A percentile compares a stretch with the other conserved stretches of the same genome.
Conservation (phyloP, 2,888 invertebrate species). For the Diaprepes abbreviatus region DNA sequence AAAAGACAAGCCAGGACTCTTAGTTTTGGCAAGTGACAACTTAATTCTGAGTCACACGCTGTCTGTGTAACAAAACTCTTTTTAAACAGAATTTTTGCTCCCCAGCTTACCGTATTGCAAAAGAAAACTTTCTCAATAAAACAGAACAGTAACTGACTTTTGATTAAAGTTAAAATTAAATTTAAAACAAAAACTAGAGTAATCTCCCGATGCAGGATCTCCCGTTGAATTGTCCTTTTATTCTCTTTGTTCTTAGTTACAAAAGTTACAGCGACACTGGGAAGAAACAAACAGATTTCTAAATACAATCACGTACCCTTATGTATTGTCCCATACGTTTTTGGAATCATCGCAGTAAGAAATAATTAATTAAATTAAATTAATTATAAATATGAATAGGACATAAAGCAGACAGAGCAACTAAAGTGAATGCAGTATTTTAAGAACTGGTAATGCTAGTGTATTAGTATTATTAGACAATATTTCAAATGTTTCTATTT, state of each 20-base stretch:
- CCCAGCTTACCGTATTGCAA: conserved; percentile 1
- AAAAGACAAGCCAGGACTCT: too few relatives aligned
- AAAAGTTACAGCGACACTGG: conserved; percentile 13
- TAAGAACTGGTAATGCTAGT: too few relatives aligned
- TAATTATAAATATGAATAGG: too few relatives aligned
- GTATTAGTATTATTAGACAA: too few relatives aligned
- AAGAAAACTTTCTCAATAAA: conserved; percentile 12
- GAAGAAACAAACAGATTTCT: conserved; percentile 12
- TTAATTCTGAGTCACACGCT: background rate
- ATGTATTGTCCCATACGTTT: conserved; percentile 1
- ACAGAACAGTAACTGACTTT: conserved; percentile 30
- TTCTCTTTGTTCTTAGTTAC: conserved; percentile 20
- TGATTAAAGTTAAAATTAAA: conserved; percentile 41
- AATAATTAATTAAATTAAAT: too few relatives aligned
- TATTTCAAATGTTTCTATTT: too few relatives aligned
- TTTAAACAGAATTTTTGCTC: conserved; percentile 1
- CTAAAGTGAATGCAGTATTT: too few relatives aligned
- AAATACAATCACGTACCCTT: conserved; percentile 17
- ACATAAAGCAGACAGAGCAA: too few relatives aligned
- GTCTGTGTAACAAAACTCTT: background rate
- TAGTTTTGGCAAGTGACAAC: too few relatives aligned
- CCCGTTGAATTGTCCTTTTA: conserved; percentile 20
- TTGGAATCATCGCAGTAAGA: too few relatives aligned
- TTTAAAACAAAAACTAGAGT: conserved; percentile 34
- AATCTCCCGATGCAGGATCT: conserved; percentile 8